These are phyloP conservation scores for Tretioscincus oriximinensis DNA, from an alignment of 2,113 vertebrate species.

Conservation along the genomic window DNA sequence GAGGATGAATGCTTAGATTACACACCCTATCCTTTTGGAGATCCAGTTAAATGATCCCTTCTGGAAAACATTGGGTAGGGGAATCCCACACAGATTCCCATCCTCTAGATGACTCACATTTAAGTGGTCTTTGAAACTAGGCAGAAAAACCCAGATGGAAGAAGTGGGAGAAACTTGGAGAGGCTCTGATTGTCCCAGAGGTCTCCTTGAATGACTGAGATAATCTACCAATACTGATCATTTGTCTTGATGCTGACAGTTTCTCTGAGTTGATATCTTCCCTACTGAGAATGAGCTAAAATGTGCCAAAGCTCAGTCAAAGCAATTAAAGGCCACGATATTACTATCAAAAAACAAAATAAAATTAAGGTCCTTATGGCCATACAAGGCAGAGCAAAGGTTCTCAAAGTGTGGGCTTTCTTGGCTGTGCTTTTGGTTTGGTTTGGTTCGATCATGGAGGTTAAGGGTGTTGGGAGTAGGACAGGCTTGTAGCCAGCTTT, in stretches of 20 bases:
- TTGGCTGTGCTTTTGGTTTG: neutral
- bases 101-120: slow-evolving; percentile 17
- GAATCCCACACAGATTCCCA: slow-evolving; percentile 21
- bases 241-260: neutral
- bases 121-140: slow-evolving; percentile 1
- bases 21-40: neutral
- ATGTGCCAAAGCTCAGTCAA: neutral
- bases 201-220: neutral
- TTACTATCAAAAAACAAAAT: neutral
- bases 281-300: neutral
- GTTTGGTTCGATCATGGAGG: neutral
- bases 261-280: neutral
- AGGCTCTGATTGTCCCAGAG: neutral
- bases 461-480: too few species aligned
- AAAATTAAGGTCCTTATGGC: neutral
- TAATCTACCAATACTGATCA: neutral
- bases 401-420: neutral
- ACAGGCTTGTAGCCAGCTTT: too few species aligned
- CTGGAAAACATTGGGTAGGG: neutral
- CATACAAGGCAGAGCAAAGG: neutral
- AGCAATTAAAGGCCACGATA: neutral
- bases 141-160: neutral
- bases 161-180: neutral
- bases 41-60: neutral
- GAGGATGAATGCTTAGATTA: neutral